Conservation (phyloP, 1,140 invertebrate genomes). For the Grapholita molesta region DNA sequence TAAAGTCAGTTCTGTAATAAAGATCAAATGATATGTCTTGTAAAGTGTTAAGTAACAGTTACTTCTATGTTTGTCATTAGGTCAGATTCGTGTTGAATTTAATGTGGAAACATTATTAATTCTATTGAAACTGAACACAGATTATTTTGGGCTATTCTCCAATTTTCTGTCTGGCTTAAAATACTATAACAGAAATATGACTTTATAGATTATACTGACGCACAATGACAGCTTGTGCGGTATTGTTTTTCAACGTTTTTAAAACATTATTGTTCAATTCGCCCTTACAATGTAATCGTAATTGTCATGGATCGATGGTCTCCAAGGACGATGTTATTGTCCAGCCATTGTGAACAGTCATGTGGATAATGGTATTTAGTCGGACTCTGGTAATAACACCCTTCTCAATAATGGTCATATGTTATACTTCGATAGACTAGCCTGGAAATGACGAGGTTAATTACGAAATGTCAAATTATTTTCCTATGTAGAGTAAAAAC, state of each 20-base stretch:
- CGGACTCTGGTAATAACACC: not conserved
- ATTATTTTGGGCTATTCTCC: too few species aligned
- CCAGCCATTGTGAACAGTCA: conserved; percentile 1
- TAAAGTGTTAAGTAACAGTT: too few species aligned
- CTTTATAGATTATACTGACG: too few species aligned
- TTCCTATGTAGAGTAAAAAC: not conserved
- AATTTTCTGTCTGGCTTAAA: too few species aligned
- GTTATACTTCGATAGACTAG: not conserved
- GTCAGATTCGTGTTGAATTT: too few species aligned
- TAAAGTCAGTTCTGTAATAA: too few species aligned
- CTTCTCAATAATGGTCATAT: not conserved
- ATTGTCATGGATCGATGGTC: conserved; percentile 14
- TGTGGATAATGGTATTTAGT: conserved; percentile 11
- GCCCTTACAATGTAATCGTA: not conserved
- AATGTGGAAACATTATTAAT: too few species aligned
- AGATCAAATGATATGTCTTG: too few species aligned
- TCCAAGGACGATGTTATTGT: conserved; percentile 1
- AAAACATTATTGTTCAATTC: not conserved
- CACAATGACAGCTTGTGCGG: not conserved
- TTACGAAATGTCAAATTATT: not conserved
- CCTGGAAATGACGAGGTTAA: not conserved
- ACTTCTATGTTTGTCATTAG: too few species aligned
- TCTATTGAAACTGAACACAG: too few species aligned
- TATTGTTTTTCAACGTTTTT: not conserved
- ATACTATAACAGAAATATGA: too few species aligned